phyloP scores from a whole-genome alignment of 2,888 invertebrate genomes.

The Pachycephus smyrnensis region DNA sequence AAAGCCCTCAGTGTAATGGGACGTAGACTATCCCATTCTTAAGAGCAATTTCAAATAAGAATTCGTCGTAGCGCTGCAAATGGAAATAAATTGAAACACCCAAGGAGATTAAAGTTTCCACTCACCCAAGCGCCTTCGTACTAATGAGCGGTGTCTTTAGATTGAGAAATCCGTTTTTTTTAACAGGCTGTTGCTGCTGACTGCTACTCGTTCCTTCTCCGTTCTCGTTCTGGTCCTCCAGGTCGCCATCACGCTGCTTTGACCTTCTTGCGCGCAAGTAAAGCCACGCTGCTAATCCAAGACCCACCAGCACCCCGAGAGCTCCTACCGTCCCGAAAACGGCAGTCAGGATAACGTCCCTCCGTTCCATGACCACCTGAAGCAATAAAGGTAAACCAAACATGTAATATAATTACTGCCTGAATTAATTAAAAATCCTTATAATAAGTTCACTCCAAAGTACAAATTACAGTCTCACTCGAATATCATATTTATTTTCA shows the following conservation, averaged over 20 bases:
- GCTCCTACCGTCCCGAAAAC: conserved; percentile 75
- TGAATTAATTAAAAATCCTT: no score
- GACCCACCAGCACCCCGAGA: conserved; percentile 69
- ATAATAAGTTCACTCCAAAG: no score
- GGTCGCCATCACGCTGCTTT: conserved; percentile 71
- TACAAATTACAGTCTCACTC: no score
- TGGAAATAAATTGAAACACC: not conserved
- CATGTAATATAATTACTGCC: not conserved
- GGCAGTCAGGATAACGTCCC: conserved; percentile 75
- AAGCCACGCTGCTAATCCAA: conserved; percentile 70
- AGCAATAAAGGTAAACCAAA: conserved; percentile 4
- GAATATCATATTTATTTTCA: no score
- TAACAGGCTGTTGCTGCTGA: conserved; percentile 51
- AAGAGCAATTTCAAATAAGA: not conserved
- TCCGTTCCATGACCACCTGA: conserved; percentile 78
- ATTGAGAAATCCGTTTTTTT: conserved; percentile 78
- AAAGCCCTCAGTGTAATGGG: not conserved
- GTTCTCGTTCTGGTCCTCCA: conserved; percentile 70
- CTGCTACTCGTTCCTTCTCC: conserved; percentile 67
- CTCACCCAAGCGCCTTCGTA: conserved; percentile 82
- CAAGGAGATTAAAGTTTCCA: conserved; percentile 36
- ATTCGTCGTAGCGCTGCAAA: not conserved
- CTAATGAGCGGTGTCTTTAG: conserved; percentile 81
- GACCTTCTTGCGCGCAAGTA: conserved; percentile 72
- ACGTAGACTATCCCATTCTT: not conserved